phyloP scores from a whole-genome alignment of 2,113 vertebrate genomes.

The Paradoxurus hermaphroditus region DNA sequence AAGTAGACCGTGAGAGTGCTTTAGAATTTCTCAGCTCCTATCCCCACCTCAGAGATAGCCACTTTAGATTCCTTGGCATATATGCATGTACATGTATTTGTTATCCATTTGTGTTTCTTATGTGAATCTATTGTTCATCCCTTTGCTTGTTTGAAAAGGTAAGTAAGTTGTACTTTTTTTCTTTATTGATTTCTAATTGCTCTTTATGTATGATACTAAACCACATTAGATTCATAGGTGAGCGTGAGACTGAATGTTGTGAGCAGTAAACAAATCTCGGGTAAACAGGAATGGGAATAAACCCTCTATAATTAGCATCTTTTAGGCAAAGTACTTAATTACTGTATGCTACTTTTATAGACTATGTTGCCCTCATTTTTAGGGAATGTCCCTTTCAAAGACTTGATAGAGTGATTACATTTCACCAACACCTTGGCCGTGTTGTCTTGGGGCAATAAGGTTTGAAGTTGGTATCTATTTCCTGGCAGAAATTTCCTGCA shows the following conservation, averaged over 20 bases:
- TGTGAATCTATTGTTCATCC: background rate
- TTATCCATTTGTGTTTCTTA: background rate
- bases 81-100: background rate
- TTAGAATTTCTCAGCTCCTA: background rate
- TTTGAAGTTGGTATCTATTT: background rate
- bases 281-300: background rate
- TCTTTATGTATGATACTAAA: background rate
- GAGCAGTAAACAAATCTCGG: background rate
- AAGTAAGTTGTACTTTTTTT: background rate
- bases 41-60: background rate
- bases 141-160: background rate
- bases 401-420: background rate
- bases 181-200: constrained; percentile 30
- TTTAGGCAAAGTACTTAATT: background rate
- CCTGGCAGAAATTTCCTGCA: background rate
- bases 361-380: background rate
- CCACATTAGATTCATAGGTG: background rate
- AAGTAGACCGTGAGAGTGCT: background rate
- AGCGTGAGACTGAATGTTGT: background rate
- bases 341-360: background rate
- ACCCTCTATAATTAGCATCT: background rate
- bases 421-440: background rate
- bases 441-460: background rate
- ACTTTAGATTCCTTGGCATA: background rate
- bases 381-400: background rate